These are phyloP conservation scores for Halocaridina rubra DNA, from an alignment of 2,888 invertebrate genomes.

Conservation along the genomic window DNA sequence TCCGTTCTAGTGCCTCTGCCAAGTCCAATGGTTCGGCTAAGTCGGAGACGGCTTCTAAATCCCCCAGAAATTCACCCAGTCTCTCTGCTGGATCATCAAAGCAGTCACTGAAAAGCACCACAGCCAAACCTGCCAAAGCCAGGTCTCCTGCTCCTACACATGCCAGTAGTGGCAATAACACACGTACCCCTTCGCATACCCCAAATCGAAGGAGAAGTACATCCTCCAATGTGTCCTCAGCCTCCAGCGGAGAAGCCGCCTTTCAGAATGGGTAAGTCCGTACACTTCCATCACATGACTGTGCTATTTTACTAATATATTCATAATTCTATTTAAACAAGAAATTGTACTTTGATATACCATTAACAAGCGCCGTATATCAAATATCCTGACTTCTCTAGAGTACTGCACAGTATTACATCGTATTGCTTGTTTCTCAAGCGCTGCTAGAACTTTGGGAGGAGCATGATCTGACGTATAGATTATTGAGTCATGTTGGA, in stretches of 20 bases:
- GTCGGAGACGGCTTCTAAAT: conserved; percentile 1
- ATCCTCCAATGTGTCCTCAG: conserved; percentile 9
- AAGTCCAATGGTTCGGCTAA: conserved; percentile 42
- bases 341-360: too few relatives aligned
- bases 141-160: conserved; percentile 33
- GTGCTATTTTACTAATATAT: too few relatives aligned
- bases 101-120: conserved; percentile 7
- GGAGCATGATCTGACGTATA: too few relatives aligned
- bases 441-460: too few relatives aligned
- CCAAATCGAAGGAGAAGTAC: conserved; percentile 31
- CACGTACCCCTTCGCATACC: conserved; percentile 1
- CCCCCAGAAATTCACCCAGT: background rate
- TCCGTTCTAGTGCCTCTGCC: conserved; percentile 29
- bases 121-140: background rate
- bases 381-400: too few relatives aligned
- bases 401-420: too few relatives aligned
- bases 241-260: conserved; percentile 19
- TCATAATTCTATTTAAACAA: too few relatives aligned
- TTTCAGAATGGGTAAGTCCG: conserved; percentile 6
- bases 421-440: too few relatives aligned
- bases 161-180: background rate
- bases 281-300: too few relatives aligned
- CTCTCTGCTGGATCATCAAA: background rate
- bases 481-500: too few relatives aligned
- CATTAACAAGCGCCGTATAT: too few relatives aligned